A percentile compares a stretch with the other conserved stretches of the same genome.
Evolutionary conservation across 2,888 invertebrate genomes (phyloP).

Genomic region (Rutpela maculata): DNA sequence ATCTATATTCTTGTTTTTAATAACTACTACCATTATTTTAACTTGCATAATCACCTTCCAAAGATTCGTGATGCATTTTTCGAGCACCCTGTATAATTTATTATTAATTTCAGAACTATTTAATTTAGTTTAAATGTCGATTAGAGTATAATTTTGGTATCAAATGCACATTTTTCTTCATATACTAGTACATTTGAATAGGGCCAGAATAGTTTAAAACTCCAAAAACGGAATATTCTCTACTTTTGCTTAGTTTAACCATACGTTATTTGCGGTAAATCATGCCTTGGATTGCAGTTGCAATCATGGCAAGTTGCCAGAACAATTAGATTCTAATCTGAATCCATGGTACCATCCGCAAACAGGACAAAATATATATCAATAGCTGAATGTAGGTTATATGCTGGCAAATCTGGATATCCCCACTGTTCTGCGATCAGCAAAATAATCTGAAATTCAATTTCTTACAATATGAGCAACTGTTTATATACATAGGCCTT

Average conservation of each 20-base stretch:
- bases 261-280: not conserved
- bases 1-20: too few relatives aligned
- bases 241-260: not conserved
- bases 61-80: too few relatives aligned
- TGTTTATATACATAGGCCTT: not conserved
- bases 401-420: not conserved
- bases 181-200: too few relatives aligned
- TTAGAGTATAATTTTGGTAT: too few relatives aligned
- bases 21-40: too few relatives aligned
- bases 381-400: not conserved
- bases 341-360: not conserved
- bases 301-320: not conserved
- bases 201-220: not conserved
- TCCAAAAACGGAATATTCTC: not conserved
- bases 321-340: not conserved
- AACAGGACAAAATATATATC: not conserved
- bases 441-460: not conserved
- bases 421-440: not conserved
- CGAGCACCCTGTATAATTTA: too few relatives aligned
- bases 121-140: too few relatives aligned
- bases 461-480: not conserved
- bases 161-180: too few relatives aligned
- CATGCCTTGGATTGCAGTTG: not conserved
- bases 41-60: too few relatives aligned
- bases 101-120: too few relatives aligned